Evolutionary conservation across 2,113 vertebrate genomes (phyloP).

Genomic region (Triplophysa tibetana): DNA sequence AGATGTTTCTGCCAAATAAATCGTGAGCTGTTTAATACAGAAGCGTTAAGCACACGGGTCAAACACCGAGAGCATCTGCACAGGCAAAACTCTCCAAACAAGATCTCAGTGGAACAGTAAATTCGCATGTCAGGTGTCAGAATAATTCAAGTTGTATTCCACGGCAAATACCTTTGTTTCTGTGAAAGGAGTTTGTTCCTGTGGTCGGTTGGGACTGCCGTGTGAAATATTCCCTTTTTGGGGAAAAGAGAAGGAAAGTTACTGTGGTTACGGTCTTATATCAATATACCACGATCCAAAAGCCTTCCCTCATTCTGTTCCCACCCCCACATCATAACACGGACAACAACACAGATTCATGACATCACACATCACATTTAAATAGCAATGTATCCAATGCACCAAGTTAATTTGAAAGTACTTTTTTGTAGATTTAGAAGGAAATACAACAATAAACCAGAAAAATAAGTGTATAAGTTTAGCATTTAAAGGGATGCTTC

Average conservation of each 20-base stretch:
- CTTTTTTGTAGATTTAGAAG: too few species aligned
- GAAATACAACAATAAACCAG: too few species aligned
- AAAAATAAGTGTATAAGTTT: too few species aligned
- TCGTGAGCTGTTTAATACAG: not conserved
- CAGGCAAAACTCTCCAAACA: not conserved
- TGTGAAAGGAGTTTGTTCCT: not conserved
- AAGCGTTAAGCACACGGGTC: not conserved
- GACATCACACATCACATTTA: not conserved
- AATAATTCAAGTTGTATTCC: not conserved
- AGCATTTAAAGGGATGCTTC: too few species aligned
- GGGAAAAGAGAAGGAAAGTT: constrained; percentile 53
- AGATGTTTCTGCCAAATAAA: constrained; percentile 17
- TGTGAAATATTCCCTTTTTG: constrained; percentile 41
- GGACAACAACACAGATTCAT: constrained; percentile 9
- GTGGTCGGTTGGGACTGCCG: constrained; percentile 26
- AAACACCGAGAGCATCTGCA: not conserved
- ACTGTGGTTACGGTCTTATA: constrained; percentile 62
- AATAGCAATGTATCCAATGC: too few species aligned
- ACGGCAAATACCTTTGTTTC: constrained; percentile 47
- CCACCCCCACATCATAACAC: constrained; percentile 56
- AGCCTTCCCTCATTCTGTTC: constrained; percentile 62
- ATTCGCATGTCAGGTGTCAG: not conserved
- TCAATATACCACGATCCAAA: constrained; percentile 29
- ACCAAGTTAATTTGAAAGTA: too few species aligned
- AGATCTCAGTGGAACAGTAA: not conserved